A percentile compares a stretch with the other conserved stretches of the same genome.
phyloP scores from a whole-genome alignment of 2,797 vertebrate species.

The Poliocrania exsul region DNA sequence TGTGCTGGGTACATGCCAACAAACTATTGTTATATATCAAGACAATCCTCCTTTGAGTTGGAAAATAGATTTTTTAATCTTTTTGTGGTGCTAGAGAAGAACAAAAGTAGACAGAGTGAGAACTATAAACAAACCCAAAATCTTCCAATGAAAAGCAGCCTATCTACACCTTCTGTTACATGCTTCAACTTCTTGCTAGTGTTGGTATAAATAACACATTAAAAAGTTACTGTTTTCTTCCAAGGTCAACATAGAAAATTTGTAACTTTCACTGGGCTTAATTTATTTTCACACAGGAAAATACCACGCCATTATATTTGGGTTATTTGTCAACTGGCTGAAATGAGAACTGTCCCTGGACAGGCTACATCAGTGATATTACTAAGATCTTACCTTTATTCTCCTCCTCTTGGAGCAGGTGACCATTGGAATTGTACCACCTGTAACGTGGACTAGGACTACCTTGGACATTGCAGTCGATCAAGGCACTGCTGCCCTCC shows the following conservation, averaged over 20 bases:
- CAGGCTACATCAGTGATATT: background rate
- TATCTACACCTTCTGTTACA: background rate
- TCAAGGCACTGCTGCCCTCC: conserved; percentile 91
- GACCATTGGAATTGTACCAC: conserved; percentile 94
- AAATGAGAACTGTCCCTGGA: background rate
- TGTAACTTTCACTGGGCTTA: background rate
- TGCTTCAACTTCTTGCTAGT: background rate
- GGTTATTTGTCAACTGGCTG: background rate
- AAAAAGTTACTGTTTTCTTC: conserved; percentile 2
- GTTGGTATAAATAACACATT: conserved; percentile 5
- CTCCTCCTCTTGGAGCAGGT: conserved; percentile 80
- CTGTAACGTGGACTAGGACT: conserved; percentile 86
- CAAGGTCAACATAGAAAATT: background rate
- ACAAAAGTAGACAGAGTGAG: background rate
- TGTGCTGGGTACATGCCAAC: background rate
- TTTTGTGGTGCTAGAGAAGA: background rate
- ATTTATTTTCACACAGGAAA: background rate
- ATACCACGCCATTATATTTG: background rate
- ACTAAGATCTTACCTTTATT: conserved; percentile 78
- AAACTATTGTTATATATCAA: background rate
- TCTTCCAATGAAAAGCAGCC: background rate
- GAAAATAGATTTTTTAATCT: background rate
- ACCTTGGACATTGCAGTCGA: conserved; percentile 92
- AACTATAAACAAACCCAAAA: background rate
- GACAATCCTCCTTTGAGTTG: background rate